Percentiles rank a stretch among this genome's conserved stretches.
Conservation (phyloP, 2,113 vertebrate genomes). For the Nipponia nippon region DNA sequence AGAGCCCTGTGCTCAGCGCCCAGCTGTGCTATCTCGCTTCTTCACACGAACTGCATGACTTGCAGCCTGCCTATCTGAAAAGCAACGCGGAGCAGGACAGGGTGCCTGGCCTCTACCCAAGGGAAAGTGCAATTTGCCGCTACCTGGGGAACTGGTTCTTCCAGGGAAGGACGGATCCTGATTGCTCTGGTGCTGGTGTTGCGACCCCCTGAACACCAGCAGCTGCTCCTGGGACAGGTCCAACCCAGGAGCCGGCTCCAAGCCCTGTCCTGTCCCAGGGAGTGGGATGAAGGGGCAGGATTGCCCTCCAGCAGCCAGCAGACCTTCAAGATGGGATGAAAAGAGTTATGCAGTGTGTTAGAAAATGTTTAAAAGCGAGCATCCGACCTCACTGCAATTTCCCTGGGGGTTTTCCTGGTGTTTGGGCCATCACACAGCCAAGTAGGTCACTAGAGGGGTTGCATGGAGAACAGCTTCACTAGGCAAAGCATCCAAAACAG, state of each 20-base stretch:
- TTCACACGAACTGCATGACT: not conserved
- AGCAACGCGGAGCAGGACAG: not conserved
- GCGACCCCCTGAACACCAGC: not conserved
- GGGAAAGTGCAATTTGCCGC: not conserved
- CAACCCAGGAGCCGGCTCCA: not conserved
- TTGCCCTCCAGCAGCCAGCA: not conserved
- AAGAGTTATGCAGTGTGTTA: not conserved
- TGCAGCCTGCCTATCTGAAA: constrained; percentile 13
- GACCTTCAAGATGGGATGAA: not conserved
- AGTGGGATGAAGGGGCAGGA: not conserved
- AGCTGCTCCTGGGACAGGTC: not conserved
- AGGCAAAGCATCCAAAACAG: not conserved
- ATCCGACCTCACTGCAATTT: not conserved
- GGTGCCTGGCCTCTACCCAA: not conserved
- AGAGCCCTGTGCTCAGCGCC: not conserved
- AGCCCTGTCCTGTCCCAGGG: not conserved
- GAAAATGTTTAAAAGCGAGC: not conserved
- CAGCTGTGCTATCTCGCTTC: not conserved
- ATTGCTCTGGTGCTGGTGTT: not conserved
- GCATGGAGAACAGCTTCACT: not conserved
- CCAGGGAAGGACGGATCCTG: not conserved
- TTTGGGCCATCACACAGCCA: not conserved
- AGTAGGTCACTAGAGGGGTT: not conserved
- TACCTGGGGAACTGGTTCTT: not conserved
- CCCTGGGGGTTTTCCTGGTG: not conserved